Conservation (phyloP, 2,888 invertebrate genomes). For the Melieria omissa region DNA sequence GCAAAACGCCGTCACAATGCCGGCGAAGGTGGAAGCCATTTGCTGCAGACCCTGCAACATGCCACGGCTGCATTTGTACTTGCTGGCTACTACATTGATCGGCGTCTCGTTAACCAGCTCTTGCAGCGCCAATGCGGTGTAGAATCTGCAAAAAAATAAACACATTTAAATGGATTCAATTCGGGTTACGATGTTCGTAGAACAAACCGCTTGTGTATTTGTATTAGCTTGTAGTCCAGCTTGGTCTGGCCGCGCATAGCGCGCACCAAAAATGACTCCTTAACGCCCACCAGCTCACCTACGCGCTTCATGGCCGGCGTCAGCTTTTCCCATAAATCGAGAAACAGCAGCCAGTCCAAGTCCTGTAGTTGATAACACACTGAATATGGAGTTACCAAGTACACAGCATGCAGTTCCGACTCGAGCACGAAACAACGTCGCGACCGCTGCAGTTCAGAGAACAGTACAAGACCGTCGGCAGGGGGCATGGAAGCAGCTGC, state of each 20-base stretch:
- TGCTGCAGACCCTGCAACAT: slow-evolving; percentile 94
- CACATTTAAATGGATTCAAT: not conserved
- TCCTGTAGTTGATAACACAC: slow-evolving; percentile 80
- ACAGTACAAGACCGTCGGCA: slow-evolving; percentile 88
- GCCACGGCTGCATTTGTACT: slow-evolving; percentile 89
- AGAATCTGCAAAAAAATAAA: slow-evolving; percentile 72
- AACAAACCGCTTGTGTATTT: slow-evolving; percentile 74
- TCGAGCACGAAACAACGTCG: slow-evolving; percentile 91
- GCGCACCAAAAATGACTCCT: slow-evolving; percentile 84
- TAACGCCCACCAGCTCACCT: slow-evolving; percentile 88
- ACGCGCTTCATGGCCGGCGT: slow-evolving; percentile 84
- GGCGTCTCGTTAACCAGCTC: slow-evolving; percentile 93
- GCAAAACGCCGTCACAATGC: slow-evolving; percentile 97
- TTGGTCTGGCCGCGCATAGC: slow-evolving; percentile 78
- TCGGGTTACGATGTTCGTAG: not conserved
- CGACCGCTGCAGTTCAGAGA: slow-evolving; percentile 90
- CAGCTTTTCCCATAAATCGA: slow-evolving; percentile 85
- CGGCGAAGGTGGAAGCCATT: slow-evolving; percentile 94
- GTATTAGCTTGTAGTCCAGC: slow-evolving; percentile 69
- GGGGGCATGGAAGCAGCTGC: slow-evolving; percentile 91
- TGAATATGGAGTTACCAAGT: slow-evolving; percentile 94
- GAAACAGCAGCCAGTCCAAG: slow-evolving; percentile 83
- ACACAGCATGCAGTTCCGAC: slow-evolving; percentile 94
- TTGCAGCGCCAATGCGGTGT: slow-evolving; percentile 88
- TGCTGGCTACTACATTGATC: slow-evolving; percentile 80